Conservation (phyloP, 2,113 vertebrate genomes). For the Verasper variegatus region DNA sequence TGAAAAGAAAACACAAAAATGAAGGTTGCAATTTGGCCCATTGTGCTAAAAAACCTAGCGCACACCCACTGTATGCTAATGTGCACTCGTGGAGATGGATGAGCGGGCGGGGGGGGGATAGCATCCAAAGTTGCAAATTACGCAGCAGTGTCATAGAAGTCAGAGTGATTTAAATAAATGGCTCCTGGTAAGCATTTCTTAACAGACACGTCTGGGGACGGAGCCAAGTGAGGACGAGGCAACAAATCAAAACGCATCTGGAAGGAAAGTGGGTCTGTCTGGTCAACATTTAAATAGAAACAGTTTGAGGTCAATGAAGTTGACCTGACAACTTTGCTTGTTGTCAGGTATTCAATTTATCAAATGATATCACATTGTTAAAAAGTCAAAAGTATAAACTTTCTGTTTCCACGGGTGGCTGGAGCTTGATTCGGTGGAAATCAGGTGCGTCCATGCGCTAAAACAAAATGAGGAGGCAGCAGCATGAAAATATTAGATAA, state of each 20-base stretch:
- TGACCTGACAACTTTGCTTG: background rate
- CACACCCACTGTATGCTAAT: slow-evolving; percentile 53
- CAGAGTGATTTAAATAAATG: slow-evolving; percentile 60
- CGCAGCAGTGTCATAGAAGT: slow-evolving; percentile 51
- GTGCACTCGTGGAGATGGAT: slow-evolving; percentile 45
- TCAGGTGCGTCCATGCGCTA: slow-evolving; percentile 1
- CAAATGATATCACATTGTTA: no score
- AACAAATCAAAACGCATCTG: slow-evolving; percentile 34
- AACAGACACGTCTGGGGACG: slow-evolving; percentile 34
- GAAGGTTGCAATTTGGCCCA: slow-evolving; percentile 19
- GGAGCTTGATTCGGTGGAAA: background rate
- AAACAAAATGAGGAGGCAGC: background rate
- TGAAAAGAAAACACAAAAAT: background rate
- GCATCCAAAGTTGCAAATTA: slow-evolving; percentile 59
- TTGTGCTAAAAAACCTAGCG: slow-evolving; percentile 18
- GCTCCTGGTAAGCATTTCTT: slow-evolving; percentile 32
- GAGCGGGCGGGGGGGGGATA: background rate
- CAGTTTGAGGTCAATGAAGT: background rate
- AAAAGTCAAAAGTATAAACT: no score
- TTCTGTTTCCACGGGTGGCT: background rate
- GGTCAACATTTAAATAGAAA: slow-evolving; percentile 30
- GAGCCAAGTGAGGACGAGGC: slow-evolving; percentile 39
- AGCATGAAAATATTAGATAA: slow-evolving; percentile 9
- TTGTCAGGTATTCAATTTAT: background rate
- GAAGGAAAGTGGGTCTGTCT: slow-evolving; percentile 14